phyloP scores from a whole-genome alignment of 2,113 vertebrate genomes.

The Montifringilla adamsi region DNA sequence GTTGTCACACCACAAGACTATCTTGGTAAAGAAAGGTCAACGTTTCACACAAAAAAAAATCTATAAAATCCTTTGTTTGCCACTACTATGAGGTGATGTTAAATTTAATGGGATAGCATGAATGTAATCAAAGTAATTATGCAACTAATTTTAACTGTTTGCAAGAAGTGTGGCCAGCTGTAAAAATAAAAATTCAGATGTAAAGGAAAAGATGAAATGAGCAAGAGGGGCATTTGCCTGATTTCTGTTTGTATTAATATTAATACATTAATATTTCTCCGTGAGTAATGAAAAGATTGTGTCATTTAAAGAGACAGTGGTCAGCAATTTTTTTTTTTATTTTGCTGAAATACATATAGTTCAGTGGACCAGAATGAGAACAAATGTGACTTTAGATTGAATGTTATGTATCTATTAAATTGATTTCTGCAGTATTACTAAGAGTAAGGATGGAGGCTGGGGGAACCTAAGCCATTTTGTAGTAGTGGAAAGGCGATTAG shows the following conservation, averaged over 20 bases:
- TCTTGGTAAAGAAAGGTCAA: background rate
- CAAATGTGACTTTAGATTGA: background rate
- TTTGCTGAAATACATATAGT: background rate
- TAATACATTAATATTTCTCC: background rate
- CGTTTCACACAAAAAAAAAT: background rate
- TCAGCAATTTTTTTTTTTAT: background rate
- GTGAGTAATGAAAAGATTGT: background rate
- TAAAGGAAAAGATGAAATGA: background rate
- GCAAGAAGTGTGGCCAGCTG: background rate
- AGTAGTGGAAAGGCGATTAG: conserved; percentile 9
- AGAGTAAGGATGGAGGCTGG: background rate
- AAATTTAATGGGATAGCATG: background rate
- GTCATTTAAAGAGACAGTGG: background rate
- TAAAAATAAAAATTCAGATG: background rate
- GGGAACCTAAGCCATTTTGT: background rate
- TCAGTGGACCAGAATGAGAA: background rate
- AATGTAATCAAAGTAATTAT: background rate
- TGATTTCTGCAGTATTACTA: background rate
- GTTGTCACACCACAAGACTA: background rate
- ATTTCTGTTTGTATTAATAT: background rate
- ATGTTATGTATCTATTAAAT: background rate
- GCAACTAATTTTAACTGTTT: background rate
- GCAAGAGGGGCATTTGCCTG: background rate
- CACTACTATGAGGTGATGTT: background rate
- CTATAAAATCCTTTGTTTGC: background rate